Conservation (phyloP, 2,888 invertebrate genomes). For the Melanostoma mellinum region DNA sequence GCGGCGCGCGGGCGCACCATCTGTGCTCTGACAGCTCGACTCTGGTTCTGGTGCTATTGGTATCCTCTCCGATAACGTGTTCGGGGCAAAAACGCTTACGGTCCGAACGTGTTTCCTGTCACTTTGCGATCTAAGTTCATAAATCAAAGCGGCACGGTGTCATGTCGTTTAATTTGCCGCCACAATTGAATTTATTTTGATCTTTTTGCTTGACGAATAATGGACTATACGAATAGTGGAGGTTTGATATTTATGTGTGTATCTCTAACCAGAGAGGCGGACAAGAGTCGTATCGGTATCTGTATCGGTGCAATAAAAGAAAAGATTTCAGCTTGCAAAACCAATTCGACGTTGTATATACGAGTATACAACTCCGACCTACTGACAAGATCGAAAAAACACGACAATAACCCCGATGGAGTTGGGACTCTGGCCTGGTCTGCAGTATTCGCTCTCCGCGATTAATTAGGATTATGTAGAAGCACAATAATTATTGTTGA, state of each 20-base stretch:
- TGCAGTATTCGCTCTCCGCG: constrained; percentile 35
- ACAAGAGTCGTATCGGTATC: constrained; percentile 4
- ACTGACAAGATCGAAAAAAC: constrained; percentile 56
- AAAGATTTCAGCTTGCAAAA: constrained; percentile 28
- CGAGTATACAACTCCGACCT: constrained; percentile 39
- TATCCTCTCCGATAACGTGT: constrained; percentile 55
- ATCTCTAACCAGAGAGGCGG: constrained; percentile 3
- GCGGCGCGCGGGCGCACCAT: constrained; percentile 26
- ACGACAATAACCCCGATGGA: constrained; percentile 49
- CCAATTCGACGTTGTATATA: constrained; percentile 22
- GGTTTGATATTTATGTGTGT: constrained; percentile 34
- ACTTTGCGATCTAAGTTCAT: constrained; percentile 68
- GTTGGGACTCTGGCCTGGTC: constrained; percentile 15
- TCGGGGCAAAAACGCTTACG: constrained; percentile 51
- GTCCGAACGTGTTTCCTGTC: constrained; percentile 69
- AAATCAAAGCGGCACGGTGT: constrained; percentile 72
- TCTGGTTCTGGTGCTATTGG: background rate
- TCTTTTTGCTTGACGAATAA: constrained; percentile 46
- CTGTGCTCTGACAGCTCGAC: constrained; percentile 30
- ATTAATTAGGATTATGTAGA: constrained; percentile 71
- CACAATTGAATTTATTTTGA: constrained; percentile 73
- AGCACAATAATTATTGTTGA: constrained; percentile 73
- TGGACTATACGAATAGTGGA: constrained; percentile 22
- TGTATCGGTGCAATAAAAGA: constrained; percentile 8
- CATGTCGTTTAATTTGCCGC: constrained; percentile 72